These are phyloP conservation scores for Sphaeridia pumilis DNA, from an alignment of 2,888 invertebrate genomes.

Conservation along the genomic window DNA sequence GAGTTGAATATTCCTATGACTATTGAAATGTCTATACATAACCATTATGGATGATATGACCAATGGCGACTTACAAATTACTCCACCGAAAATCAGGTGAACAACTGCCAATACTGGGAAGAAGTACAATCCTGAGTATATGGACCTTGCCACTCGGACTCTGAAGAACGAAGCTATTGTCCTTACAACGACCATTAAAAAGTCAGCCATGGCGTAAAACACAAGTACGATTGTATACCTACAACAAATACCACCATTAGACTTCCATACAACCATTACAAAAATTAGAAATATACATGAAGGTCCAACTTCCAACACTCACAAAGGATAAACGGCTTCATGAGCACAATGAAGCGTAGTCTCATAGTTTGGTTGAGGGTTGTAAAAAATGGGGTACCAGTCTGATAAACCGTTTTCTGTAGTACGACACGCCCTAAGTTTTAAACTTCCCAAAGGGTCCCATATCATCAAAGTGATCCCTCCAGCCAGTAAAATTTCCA, in stretches of 20 bases:
- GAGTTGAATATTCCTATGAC: no score
- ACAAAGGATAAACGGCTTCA: slow-evolving; percentile 96
- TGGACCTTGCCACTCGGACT: slow-evolving; percentile 45
- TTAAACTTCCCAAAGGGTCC: slow-evolving; percentile 67
- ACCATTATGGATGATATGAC: no score
- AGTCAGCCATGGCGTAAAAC: slow-evolving; percentile 71
- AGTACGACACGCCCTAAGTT: slow-evolving; percentile 65
- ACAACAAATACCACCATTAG: no score
- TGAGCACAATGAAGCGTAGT: slow-evolving; percentile 85
- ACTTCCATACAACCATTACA: no score
- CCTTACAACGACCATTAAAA: slow-evolving; percentile 65
- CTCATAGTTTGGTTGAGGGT: slow-evolving; percentile 86
- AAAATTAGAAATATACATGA: no score
- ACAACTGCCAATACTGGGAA: slow-evolving; percentile 74
- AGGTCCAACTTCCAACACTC: slow-evolving; percentile 43
- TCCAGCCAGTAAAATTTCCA: slow-evolving; percentile 67
- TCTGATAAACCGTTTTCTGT: slow-evolving; percentile 73
- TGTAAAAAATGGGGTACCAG: slow-evolving; percentile 93
- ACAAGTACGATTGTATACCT: slow-evolving; percentile 87
- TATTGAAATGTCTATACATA: no score
- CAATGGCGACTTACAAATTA: slow-evolving; percentile 88
- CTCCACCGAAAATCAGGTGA: slow-evolving; percentile 79
- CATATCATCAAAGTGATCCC: slow-evolving; percentile 64
- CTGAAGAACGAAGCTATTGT: slow-evolving; percentile 54
- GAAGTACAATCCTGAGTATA: slow-evolving; percentile 89